Conservation (phyloP, 1,140 invertebrate species). For the Drosophila pseudoobscura region DNA sequence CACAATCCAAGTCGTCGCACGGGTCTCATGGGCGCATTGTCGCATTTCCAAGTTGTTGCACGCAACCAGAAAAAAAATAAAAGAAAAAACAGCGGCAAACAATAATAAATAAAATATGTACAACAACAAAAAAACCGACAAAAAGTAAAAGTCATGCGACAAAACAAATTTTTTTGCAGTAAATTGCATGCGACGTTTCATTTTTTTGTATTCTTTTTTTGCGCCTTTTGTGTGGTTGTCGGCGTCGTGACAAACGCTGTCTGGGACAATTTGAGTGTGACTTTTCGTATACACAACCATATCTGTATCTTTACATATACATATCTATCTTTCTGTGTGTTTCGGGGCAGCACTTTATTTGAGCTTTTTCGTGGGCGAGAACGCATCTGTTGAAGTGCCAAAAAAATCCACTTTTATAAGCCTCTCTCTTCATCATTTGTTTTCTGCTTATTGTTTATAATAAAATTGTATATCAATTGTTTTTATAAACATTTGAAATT, state of each 20-base stretch:
- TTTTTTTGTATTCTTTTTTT: conserved; percentile 28
- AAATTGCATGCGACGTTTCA: conserved; percentile 70
- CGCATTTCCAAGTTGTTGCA: conserved; percentile 61
- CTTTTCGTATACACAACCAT: conserved; percentile 35
- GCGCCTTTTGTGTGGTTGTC: conserved; percentile 55
- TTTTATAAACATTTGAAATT: conserved; percentile 71
- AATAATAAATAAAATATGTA: conserved; percentile 43
- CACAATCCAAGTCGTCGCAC: conserved; percentile 32
- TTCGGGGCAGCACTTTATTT: conserved; percentile 23
- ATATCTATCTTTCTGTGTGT: conserved; percentile 11
- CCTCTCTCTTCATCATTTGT: conserved; percentile 20
- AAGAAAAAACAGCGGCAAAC: conserved; percentile 9
- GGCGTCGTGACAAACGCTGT: conserved; percentile 68
- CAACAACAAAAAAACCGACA: conserved; percentile 33
- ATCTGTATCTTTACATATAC: conserved; percentile 20
- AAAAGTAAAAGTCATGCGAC: conserved; percentile 74
- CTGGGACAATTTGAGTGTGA: conserved; percentile 57
- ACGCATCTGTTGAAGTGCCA: conserved; percentile 32
- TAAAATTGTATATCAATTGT: conserved; percentile 58
- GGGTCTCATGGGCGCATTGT: conserved; percentile 22
- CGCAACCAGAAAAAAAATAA: conserved; percentile 45
- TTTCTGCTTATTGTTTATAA: conserved; percentile 30
- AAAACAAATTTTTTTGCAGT: conserved; percentile 62
- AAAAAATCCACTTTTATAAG: conserved; percentile 53
- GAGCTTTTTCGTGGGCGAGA: conserved; percentile 44